Evolutionary conservation across 2,888 invertebrate species (phyloP), one percentile per base, ranked within the genome.

Genomic region (Muschampia plurimacula): DNA sequence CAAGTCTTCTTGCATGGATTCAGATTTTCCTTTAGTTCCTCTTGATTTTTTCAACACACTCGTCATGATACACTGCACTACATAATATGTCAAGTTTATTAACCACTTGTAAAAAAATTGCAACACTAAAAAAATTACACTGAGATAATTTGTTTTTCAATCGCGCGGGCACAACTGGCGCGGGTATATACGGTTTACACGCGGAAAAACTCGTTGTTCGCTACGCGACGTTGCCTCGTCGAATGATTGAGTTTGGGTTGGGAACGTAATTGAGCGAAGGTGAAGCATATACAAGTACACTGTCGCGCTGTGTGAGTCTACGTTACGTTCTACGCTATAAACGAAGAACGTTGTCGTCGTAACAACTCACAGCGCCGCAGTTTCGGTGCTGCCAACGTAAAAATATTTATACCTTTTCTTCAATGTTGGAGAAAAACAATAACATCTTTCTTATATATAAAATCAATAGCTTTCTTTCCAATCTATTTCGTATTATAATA

Each of bases 1-100:
- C 80, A 93, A 79, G 79, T 94, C 94, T 80, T 95, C 94, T 85
- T 93, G 94, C 94, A 94, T 93, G 81, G 94, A 94, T 87, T 90
- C 93, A 65, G 93, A 93, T 91, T 94, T 94, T 75, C 93, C 93
- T 85, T 94, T 94, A 74, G 89, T 86, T 69, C 92, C 94, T 85
- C 89, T 90, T 69, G 92, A 89, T 83, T 93, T 94, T 84, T 94
- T 95, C 79, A 94, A 88, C 79, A 94, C 94, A 94, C 94, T 93
- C 77, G 93, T 94, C 94, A 94, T 93, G 86, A 77, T 82, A 93
- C 92, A 91, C 88, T 82, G 89, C 91, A 92, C 87, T 86, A 83
- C 44, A 77, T 73, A 72, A 68, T 41, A 62, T 9, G 66, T 74
- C 32, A 67, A 32, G 67, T 62, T 75, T 68, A 68, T 72, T 57